Conservation (phyloP, 2,113 vertebrate species). For the Xiphorhynchus elegans region DNA sequence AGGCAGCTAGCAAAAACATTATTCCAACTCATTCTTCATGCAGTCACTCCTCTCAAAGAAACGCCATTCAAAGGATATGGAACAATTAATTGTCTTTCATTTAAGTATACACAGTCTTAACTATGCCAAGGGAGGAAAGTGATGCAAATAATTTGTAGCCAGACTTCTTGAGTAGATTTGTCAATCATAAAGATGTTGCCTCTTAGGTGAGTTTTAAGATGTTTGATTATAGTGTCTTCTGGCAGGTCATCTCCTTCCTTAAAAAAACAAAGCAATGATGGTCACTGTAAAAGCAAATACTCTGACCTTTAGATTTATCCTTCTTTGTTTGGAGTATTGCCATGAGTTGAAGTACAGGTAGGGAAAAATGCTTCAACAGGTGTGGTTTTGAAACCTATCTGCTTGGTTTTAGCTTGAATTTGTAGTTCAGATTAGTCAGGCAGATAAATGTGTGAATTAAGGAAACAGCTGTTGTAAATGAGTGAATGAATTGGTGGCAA, state of each 20-base stretch:
- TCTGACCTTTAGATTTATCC: background rate
- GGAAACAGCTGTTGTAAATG: background rate
- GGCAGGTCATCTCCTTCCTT: background rate
- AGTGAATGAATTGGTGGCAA: background rate
- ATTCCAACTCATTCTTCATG: background rate
- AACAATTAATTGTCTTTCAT: background rate
- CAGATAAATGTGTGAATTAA: background rate
- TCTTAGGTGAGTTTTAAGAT: background rate
- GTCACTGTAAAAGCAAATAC: background rate
- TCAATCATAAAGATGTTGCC: background rate
- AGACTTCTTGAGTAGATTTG: background rate
- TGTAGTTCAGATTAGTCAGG: background rate
- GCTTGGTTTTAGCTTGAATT: background rate
- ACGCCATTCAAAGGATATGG: background rate
- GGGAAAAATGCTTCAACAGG: background rate
- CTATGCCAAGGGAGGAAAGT: background rate
- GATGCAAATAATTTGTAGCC: background rate
- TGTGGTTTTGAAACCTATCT: background rate
- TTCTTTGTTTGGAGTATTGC: background rate
- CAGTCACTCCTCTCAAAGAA: background rate
- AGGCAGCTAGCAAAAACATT: background rate
- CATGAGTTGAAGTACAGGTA: background rate
- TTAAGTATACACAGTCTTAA: background rate
- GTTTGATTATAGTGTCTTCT: background rate
- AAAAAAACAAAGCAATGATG: background rate